Base-by-base conservation (phyloP, 2,113 vertebrate genomes). In the Bos taurus region DNA sequence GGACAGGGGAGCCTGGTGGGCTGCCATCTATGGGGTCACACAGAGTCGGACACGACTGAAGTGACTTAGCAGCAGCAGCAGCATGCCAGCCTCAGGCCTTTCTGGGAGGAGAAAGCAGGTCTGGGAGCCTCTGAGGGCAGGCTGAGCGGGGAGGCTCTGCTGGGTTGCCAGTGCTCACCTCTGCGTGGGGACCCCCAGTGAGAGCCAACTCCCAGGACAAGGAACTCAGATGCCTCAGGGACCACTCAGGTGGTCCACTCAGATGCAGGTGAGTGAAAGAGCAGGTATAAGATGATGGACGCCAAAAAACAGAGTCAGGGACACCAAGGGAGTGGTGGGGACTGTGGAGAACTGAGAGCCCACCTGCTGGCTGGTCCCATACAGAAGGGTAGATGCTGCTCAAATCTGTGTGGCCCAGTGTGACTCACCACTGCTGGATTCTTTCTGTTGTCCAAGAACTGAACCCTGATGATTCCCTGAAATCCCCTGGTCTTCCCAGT, bases 121-220 rank as follows among this genome's bases (percentile, higher is more conserved):
- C 40, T 1, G 1, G 11, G 25, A 80, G 23, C 48, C 64, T 77
- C 57, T 12, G 28, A 28, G 30, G 50, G 21, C n/a, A 28, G 82
- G 60, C 11, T 36, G 6, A 14, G 11, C 7, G 6, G 2, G 40
- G 16, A 2, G 46, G 25, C 59, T 77, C 28, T 52, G 81, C 14
- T 3, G 21, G 57, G 36, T 16, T 12, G 0, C 30, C 12, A 0
- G 5, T 0, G 0, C 78, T 56, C 33, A 2, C 30, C 46, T 43
- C 77, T 30, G 2, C 2, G 1, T 7, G 17, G 7, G 43, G 67
- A 36, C 16, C 1, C n/a, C 30, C 0, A 1, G 11, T 25, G 43
- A 80, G 8, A 54, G 19, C 2, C 2, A 54, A 36, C 23, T 11
- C 88, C 67, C 17, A 17, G 43, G 59, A 50, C 6, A 33, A 48